Evolutionary conservation across 1,140 invertebrate genomes (phyloP), one percentile per base, ranked within the genome.

Genomic region (Cydia amplana): DNA sequence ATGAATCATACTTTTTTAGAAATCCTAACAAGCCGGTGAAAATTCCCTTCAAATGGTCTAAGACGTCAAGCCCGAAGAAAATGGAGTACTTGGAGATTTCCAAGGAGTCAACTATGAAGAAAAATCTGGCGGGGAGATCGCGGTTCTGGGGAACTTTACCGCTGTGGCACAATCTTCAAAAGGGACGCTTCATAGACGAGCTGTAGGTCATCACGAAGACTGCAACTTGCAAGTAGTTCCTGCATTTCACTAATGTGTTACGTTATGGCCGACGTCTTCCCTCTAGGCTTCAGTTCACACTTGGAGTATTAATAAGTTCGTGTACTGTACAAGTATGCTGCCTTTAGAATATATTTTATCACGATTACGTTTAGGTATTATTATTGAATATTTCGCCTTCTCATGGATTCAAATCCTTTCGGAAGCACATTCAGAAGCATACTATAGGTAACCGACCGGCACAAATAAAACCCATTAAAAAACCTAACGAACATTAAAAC

Each of bases 21-120:
- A 83, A 91, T 72, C 89, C 89, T 0, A 90, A 89, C 18, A 78
- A 83, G 76, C 89, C 89, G 3, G 51, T 81, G 0, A 9, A 72
- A 40, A 18, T 91, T n/a, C 83, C 87, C 6, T 80, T 83, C n/a
- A 79, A 83, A 72, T 91, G 89, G 89, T 16, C 80, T 6, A 77
- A 83, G 5, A 82, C 81, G 0, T 84, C 79, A 0, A 78, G 75
- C 40, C 75, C 78, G 14, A 16, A 76, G 0, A 84, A 79, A 1
- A 78, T 90, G 82, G 86, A 90, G 64, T 90, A 89, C 63, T 67
- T 91, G 36, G 85, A 88, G 36, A 87, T 91, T 16, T 79, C 72
- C 1, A 60, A 23, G 0, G 18, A 78, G 16, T 80, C 79, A 2
- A 74, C 4, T 3, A 90, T 91, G 89, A 85, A 84, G 74, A 51